These are phyloP conservation scores for Nephrotoma appendiculata DNA, from an alignment of 2,888 invertebrate species.

Conservation along the genomic window DNA sequence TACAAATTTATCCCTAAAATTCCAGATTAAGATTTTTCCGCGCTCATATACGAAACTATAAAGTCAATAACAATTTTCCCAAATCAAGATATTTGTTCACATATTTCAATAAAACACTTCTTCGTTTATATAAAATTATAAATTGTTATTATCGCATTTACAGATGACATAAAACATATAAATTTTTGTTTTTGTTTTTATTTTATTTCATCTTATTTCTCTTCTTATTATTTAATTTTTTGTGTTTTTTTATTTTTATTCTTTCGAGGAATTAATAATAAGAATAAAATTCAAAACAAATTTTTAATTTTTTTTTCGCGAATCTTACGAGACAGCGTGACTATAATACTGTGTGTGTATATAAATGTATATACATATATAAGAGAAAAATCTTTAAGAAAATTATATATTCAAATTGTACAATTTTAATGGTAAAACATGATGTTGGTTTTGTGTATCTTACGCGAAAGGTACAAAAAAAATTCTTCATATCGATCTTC, in stretches of 20 bases:
- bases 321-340: neutral
- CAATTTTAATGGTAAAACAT: slow-evolving; percentile 1
- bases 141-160: neutral
- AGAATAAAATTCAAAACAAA: neutral
- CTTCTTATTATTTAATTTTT: neutral
- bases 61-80: neutral
- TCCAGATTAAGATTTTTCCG: neutral
- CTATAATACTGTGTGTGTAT: neutral
- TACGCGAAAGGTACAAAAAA: neutral
- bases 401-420: slow-evolving; percentile 2
- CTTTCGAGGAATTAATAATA: neutral
- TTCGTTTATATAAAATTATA: neutral
- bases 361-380: neutral
- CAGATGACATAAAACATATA: neutral
- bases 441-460: slow-evolving; percentile 3
- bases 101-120: neutral
- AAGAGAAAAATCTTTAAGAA: neutral
- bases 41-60: neutral
- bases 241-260: neutral
- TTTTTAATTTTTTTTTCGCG: neutral
- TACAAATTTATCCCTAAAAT: neutral
- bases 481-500: neutral
- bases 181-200: neutral
- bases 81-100: neutral
- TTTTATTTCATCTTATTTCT: neutral